Conservation (phyloP, 2,113 vertebrate species). For the Chionis minor region DNA sequence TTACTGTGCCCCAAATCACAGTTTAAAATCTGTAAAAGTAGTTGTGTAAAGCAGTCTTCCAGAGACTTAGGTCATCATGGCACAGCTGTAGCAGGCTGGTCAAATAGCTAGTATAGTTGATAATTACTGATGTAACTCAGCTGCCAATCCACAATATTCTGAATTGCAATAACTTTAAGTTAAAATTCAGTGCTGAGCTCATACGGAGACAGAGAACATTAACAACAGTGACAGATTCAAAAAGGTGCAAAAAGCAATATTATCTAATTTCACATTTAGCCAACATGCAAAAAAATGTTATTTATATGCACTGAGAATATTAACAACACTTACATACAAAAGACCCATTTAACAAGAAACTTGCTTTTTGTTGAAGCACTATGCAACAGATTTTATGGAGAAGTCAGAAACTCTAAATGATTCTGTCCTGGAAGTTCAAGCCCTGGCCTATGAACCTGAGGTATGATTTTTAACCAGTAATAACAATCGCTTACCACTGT, state of each 20-base stretch:
- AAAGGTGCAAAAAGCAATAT: neutral
- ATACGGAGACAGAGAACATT: neutral
- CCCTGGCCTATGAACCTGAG: neutral
- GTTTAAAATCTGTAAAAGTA: neutral
- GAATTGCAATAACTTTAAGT: neutral
- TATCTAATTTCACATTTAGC: neutral
- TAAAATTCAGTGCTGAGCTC: neutral
- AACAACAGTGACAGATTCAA: neutral
- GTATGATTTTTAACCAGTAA: neutral
- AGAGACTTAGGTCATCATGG: neutral
- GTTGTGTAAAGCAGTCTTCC: neutral
- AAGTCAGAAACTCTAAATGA: accelerated
- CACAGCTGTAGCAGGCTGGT: neutral
- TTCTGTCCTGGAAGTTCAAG: neutral
- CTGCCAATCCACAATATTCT: neutral
- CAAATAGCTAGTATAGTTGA: neutral
- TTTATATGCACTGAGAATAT: neutral
- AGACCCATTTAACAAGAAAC: neutral
- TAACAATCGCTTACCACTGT: neutral
- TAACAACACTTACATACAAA: neutral
- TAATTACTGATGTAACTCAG: neutral
- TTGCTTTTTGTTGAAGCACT: neutral
- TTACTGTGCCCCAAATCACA: neutral
- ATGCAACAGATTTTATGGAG: neutral
- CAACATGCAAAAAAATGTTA: neutral